These are phyloP conservation scores for Amazona guildingii DNA, from an alignment of 2,113 vertebrate genomes.

Conservation along the genomic window DNA sequence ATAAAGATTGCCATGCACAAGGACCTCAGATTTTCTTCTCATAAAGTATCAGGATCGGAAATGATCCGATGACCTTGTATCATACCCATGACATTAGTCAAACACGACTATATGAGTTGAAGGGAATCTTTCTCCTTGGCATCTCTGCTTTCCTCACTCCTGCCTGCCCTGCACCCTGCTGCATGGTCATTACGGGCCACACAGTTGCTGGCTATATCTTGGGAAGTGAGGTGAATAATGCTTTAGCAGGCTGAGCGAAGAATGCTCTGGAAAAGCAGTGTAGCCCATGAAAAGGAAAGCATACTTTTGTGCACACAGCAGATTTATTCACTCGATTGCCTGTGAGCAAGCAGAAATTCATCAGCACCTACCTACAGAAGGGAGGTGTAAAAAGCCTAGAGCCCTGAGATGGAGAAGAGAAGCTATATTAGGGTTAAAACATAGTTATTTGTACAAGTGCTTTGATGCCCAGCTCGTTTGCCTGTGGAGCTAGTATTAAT, in stretches of 20 bases:
- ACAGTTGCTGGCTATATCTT: not conserved
- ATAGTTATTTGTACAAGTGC: not conserved
- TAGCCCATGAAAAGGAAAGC: not conserved
- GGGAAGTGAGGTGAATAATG: not conserved
- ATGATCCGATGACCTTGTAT: not conserved
- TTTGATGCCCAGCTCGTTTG: not conserved
- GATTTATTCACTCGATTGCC: not conserved
- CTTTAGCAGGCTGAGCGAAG: not conserved
- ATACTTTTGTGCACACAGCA: not conserved
- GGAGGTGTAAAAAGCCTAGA: not conserved
- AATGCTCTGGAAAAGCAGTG: not conserved
- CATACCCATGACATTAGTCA: not conserved
- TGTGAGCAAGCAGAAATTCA: not conserved
- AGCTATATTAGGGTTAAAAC: not conserved
- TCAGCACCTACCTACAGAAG: not conserved
- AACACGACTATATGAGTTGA: not conserved
- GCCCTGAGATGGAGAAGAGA: not conserved
- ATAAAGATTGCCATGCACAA: not conserved
- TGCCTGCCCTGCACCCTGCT: not conserved
- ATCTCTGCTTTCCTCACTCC: not conserved
- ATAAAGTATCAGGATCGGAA: not conserved
- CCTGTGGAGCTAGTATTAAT: not conserved
- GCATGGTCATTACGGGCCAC: fast-evolving
- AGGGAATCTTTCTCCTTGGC: not conserved
- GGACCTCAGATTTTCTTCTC: not conserved